These are phyloP conservation scores for Elysia chlorotica DNA, from an alignment of 1,140 invertebrate species.

Conservation along the genomic window DNA sequence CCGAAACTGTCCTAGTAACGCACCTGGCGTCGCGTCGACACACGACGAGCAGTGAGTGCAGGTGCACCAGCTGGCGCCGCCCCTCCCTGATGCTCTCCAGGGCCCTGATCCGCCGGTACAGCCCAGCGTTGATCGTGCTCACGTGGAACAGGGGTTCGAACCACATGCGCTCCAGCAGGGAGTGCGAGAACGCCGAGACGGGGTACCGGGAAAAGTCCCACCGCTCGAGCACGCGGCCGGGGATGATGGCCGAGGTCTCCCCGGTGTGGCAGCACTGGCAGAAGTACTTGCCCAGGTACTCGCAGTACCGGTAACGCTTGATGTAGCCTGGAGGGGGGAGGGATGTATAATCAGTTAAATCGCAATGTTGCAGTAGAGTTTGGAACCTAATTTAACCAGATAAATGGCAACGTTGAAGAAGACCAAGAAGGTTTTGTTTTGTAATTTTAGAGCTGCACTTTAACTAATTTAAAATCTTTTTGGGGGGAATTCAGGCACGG, in stretches of 20 bases:
- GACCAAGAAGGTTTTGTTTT: too few relatives aligned
- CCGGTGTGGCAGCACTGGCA: slow-evolving; percentile 87
- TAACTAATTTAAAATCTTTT: too few relatives aligned
- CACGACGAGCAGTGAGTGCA: slow-evolving; percentile 70
- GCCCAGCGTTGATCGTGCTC: slow-evolving; percentile 68
- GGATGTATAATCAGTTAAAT: too few relatives aligned
- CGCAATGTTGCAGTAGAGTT: too few relatives aligned
- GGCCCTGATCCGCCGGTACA: slow-evolving; percentile 71
- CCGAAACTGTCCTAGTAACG: too few relatives aligned
- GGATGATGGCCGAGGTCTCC: slow-evolving; percentile 76
- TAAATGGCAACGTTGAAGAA: too few relatives aligned
- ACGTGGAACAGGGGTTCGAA: slow-evolving; percentile 79
- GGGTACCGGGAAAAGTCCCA: slow-evolving; percentile 77
- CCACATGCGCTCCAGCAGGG: slow-evolving; percentile 78
- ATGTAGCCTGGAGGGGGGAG: slow-evolving; percentile 67
- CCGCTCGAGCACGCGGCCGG: slow-evolving; percentile 76
- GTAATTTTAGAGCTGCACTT: too few relatives aligned
- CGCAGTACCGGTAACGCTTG: slow-evolving; percentile 73
- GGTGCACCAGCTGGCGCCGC: slow-evolving; percentile 71
- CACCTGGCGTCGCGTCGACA: slow-evolving; percentile 51
- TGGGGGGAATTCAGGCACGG: too few relatives aligned
- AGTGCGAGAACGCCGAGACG: slow-evolving; percentile 81
- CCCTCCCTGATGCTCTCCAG: slow-evolving; percentile 70
- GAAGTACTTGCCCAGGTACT: slow-evolving; percentile 86
- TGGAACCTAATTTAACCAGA: too few relatives aligned